phyloP scores from a whole-genome alignment of 1,140 invertebrate genomes.

The Alviniconcha marisindica region DNA sequence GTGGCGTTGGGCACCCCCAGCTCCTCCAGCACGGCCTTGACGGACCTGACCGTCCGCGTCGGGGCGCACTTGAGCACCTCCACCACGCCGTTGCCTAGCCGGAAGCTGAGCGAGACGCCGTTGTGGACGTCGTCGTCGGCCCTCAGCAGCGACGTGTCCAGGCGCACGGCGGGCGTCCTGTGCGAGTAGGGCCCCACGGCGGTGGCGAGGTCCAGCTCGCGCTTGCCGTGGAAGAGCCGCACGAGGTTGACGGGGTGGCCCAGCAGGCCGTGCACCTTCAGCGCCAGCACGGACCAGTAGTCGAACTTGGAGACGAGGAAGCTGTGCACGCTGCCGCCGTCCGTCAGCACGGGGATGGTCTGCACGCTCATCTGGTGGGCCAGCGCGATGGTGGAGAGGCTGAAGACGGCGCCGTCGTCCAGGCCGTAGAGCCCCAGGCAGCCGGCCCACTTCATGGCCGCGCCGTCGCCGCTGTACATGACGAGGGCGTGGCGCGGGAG shows the following conservation, averaged over 20 bases:
- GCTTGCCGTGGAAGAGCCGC: constrained; percentile 53
- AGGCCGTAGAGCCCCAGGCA: constrained; percentile 62
- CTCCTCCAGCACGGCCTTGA: constrained; percentile 63
- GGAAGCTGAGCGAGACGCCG: constrained; percentile 63
- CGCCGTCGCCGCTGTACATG: constrained; percentile 51
- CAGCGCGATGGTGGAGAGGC: constrained; percentile 61
- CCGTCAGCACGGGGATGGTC: constrained; percentile 57
- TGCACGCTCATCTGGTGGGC: constrained; percentile 57
- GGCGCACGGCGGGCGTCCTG: constrained; percentile 44
- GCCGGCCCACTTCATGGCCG: constrained; percentile 56
- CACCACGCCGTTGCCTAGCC: constrained; percentile 59
- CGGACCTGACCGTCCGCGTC: constrained; percentile 53
- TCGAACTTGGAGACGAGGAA: constrained; percentile 65
- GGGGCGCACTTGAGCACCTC: constrained; percentile 62
- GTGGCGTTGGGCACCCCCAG: constrained; percentile 68
- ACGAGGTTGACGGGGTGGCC: constrained; percentile 69
- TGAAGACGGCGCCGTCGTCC: constrained; percentile 54
- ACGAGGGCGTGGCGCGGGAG: constrained; percentile 64
- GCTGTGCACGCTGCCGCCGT: constrained; percentile 54
- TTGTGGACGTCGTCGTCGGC: constrained; percentile 60
- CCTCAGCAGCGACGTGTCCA: constrained; percentile 59
- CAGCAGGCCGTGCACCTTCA: constrained; percentile 67
- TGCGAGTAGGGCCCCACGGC: constrained; percentile 54
- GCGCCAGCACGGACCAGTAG: constrained; percentile 66
- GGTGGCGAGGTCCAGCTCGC: constrained; percentile 55